Percentiles rank a stretch among this genome's conserved stretches.
Evolutionary conservation across 1,140 invertebrate genomes (phyloP).

Genomic region (Hycleus cichorii): DNA sequence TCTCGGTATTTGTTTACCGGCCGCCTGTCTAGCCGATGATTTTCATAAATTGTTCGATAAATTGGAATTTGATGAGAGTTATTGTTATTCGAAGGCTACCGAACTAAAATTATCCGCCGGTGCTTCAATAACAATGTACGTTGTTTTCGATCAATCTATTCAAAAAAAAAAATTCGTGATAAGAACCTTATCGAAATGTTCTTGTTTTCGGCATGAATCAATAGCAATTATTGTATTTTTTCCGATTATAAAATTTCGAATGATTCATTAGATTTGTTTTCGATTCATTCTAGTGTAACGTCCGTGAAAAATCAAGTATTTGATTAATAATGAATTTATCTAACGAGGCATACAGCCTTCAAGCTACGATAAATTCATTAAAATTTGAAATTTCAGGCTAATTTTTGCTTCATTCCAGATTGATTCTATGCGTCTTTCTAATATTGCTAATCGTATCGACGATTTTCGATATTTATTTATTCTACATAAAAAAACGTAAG

Average conservation of each 20-base stretch:
- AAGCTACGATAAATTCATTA: too few species aligned
- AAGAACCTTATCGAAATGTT: too few species aligned
- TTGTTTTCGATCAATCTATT: too few species aligned
- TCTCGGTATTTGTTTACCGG: background rate
- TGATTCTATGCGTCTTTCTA: background rate
- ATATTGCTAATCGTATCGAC: background rate
- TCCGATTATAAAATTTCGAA: too few species aligned
- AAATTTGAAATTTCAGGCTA: background rate
- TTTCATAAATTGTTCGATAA: background rate
- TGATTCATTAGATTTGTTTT: too few species aligned
- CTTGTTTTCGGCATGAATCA: too few species aligned
- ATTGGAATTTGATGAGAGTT: slow-evolving; percentile 1
- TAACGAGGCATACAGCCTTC: too few species aligned
- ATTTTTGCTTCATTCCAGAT: background rate
- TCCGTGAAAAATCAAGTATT: too few species aligned
- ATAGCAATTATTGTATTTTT: too few species aligned
- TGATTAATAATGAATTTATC: too few species aligned
- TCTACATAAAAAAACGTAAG: background rate
- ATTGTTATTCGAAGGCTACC: slow-evolving; percentile 2
- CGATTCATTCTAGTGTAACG: too few species aligned
- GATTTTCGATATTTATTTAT: background rate
- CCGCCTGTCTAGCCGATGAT: slow-evolving; percentile 2
- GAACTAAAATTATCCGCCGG: background rate
- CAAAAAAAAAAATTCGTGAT: too few species aligned
- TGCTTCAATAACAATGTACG: background rate